Evolutionary conservation across 2,888 invertebrate species (phyloP).

Genomic region (Muscina levida): DNA sequence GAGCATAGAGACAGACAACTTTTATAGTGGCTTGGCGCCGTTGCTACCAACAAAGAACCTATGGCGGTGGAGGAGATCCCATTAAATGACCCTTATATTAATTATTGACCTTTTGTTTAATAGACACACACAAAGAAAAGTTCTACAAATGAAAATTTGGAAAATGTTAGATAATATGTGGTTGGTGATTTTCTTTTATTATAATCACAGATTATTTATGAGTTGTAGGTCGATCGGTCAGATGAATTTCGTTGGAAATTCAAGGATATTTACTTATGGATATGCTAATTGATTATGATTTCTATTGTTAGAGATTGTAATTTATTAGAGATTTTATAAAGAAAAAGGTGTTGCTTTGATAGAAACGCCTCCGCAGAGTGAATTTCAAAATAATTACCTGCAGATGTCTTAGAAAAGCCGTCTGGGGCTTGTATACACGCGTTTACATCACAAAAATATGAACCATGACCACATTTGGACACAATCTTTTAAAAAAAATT

Average conservation of each 20-base stretch:
- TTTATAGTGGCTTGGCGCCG: constrained; percentile 26
- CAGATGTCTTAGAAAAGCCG: too few relatives aligned
- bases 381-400: too few relatives aligned
- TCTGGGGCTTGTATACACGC: too few relatives aligned
- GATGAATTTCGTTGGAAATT: background rate
- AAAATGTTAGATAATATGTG: too few relatives aligned
- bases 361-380: background rate
- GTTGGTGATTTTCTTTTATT: too few relatives aligned
- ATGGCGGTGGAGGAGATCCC: background rate
- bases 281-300: background rate
- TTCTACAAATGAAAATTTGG: too few relatives aligned
- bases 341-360: background rate
- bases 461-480: too few relatives aligned
- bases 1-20: background rate
- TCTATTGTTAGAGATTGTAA: background rate
- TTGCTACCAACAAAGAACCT: background rate
- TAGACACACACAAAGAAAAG: background rate
- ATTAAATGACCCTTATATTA: constrained; percentile 47
- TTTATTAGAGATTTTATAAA: background rate
- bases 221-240: background rate
- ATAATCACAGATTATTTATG: too few relatives aligned
- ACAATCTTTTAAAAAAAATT: too few relatives aligned
- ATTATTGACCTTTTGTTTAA: constrained; percentile 30
- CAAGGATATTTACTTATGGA: background rate
- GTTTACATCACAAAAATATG: too few relatives aligned